Evolutionary conservation across 2,797 vertebrate genomes (phyloP), one percentile per base, ranked within the genome.

Genomic region (Menidia menidia): DNA sequence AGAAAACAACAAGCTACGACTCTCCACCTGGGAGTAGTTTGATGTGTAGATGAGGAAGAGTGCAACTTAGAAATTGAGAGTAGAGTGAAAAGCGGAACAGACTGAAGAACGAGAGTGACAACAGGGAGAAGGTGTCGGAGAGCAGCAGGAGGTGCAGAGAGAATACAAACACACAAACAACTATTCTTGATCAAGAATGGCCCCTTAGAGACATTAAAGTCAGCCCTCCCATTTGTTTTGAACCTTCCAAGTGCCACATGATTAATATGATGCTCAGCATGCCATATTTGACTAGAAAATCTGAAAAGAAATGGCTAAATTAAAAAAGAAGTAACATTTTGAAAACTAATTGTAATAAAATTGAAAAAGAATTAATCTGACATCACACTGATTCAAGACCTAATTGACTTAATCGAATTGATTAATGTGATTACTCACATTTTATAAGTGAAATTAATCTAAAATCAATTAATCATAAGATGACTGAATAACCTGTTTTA

Each of bases 11-110:
- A 64, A 73, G 78, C 83, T 89, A 89, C 87, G 41, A 64, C 60
- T 82, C 52, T 63, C 52, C 79, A 81, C 82, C 73, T 73, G 81
- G 80, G 86, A 86, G 65, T 64, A 68, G 0, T 2, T 54, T 64
- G 45, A 15, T 35, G 47, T 61, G 19, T 64, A 71, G 58, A 53
- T 30, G n/a, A 33, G 19, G 32, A n/a, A 60, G 39, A 58, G 42
- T 66, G 50, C 58, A 44, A 56, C 19, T 52, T 57, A 73, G 63
- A 63, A 53, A 63, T 48, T 64, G 45, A 75, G 57, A 64, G 72
- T 85, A 42, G 58, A 56, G 68, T 9, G 81, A 76, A 83, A 72
- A 72, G 63, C 63, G 64, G 60, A 43, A 67, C 54, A 61, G 44
- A 75, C 77, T 53, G 9, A 74, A 77, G 85, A 68, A 71, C 52